Evolutionary conservation across 2,888 invertebrate species (phyloP).

Genomic region (Drosophila setosimentum): DNA sequence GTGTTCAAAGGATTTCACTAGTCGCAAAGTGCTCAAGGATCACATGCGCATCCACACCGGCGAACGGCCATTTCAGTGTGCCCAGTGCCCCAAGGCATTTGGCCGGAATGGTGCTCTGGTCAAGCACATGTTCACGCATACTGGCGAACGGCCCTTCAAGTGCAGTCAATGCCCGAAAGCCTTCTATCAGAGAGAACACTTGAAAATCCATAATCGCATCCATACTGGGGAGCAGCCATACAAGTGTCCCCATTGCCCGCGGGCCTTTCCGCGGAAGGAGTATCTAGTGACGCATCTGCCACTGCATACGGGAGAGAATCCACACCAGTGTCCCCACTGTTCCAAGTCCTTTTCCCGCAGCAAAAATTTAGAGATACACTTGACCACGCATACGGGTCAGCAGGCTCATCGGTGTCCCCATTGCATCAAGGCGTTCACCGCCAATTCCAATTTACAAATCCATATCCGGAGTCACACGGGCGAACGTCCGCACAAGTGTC

Average conservation of each 20-base stretch:
- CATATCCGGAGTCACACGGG: constrained; percentile 10
- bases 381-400: neutral
- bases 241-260: constrained; percentile 5
- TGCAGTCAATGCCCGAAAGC: constrained; percentile 7
- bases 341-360: neutral
- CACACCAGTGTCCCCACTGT: constrained; percentile 7
- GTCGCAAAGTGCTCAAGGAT: constrained; percentile 5
- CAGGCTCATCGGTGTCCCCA: constrained; percentile 1
- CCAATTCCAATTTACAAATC: neutral
- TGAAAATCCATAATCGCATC: constrained; percentile 3
- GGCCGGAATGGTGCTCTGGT: neutral
- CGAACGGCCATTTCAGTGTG: constrained; percentile 12
- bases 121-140: constrained; percentile 10
- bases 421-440: neutral
- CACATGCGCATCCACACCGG: constrained; percentile 12
- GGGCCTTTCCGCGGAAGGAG: constrained; percentile 4
- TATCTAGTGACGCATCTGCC: neutral
- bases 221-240: constrained; percentile 13
- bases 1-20: constrained; percentile 4
- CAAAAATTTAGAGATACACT: constrained; percentile 3
- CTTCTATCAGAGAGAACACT: constrained; percentile 5
- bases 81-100: constrained; percentile 10
- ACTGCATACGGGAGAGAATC: constrained; percentile 5
- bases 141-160: constrained; percentile 5
- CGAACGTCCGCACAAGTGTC: constrained; percentile 9